Evolutionary conservation across 2,888 invertebrate genomes (phyloP).

Genomic region (Limenitis arthemis): DNA sequence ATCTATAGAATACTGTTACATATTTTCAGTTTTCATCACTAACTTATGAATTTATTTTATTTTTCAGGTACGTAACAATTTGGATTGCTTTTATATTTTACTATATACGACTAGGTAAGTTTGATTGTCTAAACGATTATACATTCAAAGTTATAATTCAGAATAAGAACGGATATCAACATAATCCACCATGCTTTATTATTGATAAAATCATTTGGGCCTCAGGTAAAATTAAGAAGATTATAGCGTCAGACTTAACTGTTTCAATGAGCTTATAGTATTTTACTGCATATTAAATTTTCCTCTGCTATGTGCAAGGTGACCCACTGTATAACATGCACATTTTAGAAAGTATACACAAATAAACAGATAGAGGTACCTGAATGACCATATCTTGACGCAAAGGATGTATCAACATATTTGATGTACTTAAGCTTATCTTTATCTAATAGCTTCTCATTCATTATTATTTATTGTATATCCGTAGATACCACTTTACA

Average conservation of each 20-base stretch:
- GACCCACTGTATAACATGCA: conserved; percentile 17
- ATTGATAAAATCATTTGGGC: too few relatives aligned
- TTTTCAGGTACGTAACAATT: conserved; percentile 32
- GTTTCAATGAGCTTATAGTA: too few relatives aligned
- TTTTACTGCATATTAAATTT: too few relatives aligned
- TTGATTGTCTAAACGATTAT: too few relatives aligned
- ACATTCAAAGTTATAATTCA: too few relatives aligned
- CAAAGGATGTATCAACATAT: conserved; percentile 5
- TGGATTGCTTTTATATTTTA: too few relatives aligned
- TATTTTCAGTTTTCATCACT: conserved; percentile 31
- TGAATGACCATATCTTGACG: not conserved
- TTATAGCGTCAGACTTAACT: too few relatives aligned
- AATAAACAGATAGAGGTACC: conserved; percentile 1
- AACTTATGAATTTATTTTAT: conserved; percentile 33
- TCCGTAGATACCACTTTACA: conserved; percentile 16
- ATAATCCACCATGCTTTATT: too few relatives aligned
- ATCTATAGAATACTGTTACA: conserved; percentile 22
- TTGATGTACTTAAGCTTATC: not conserved
- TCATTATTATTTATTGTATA: conserved; percentile 13
- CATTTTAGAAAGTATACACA: conserved; percentile 19
- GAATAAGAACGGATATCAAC: too few relatives aligned
- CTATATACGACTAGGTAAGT: too few relatives aligned
- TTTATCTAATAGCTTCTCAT: conserved; percentile 1
- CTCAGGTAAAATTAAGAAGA: too few relatives aligned
- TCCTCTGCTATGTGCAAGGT: too few relatives aligned